These are phyloP conservation scores for Crambe crambe DNA, from an alignment of 37 sponge, comb jelly and placozoan species.

Conservation along the genomic window DNA sequence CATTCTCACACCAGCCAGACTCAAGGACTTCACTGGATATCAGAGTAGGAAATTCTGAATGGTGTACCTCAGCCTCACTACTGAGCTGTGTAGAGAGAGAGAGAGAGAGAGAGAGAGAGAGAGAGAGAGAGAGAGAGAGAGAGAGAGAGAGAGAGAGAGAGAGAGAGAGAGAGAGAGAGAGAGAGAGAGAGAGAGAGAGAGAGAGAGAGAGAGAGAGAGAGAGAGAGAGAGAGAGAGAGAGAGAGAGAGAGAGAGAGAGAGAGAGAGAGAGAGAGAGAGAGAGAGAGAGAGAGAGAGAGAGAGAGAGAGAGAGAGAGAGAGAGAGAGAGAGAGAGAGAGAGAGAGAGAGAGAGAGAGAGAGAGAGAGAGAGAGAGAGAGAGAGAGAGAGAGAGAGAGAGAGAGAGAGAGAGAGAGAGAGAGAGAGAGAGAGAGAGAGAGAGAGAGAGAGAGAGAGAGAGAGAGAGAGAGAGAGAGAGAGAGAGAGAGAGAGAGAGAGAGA, in stretches of 20 bases:
- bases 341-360: background rate
- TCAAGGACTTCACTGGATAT: conserved; percentile 5
- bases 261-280: background rate
- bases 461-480: background rate
- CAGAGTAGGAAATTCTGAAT: background rate
- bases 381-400: background rate
- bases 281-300: background rate
- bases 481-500: background rate
- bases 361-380: background rate
- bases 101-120: background rate
- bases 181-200: background rate
- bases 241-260: background rate
- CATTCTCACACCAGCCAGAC: conserved; percentile 47
- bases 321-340: background rate
- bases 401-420: background rate
- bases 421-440: background rate
- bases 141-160: background rate
- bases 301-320: background rate
- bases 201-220: background rate
- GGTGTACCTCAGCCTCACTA: background rate
- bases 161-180: background rate
- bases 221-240: background rate
- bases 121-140: background rate
- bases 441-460: background rate
- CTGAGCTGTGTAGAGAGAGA: background rate